Base-by-base conservation (phyloP, 2,888 invertebrate genomes). In the Tortricodes alternella region DNA sequence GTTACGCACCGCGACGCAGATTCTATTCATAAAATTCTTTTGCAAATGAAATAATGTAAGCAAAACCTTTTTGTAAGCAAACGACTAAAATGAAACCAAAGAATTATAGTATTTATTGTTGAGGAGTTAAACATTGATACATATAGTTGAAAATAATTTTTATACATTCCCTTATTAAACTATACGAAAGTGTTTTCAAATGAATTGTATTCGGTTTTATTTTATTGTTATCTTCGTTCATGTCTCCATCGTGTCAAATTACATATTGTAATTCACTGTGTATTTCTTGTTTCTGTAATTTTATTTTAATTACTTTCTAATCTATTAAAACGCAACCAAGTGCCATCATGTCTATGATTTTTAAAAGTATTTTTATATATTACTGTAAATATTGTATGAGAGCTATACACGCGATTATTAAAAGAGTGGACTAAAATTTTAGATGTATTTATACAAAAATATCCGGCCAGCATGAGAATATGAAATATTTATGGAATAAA, bases 41-140 rank as follows among this genome's bases (percentile, higher is more conserved):
- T 71, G 68, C 70, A 61, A 71, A 64, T 65, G 62, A 65, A 65
- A 65, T 68, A 55, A 67, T 66, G 60, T 65, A 65, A 68, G 61
- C 66, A 60, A 61, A 64, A 72, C 69, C n/a, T 68, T 79, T 81
- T 80, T 78, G 73, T 80, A 85, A 80, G 81, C 80, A 74, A 83
- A 75, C 80, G 84, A 85, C 85, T 84, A 81, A 83, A 56, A 80
- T 83, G 79, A 83, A 85, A 85, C 89, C 89, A 89, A 89, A 89
- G 89, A 89, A 84, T 85, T 83, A 82, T 85, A 88, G 84, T 89
- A 87, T 88, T 88, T 88, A 88, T 85, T 85, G 81, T 84, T 81
- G 85, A 82, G 75, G 78, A 79, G 77, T 76, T 82, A 80, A 46
- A 80, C 82, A 73, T 78, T 75, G 80, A 80, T 80, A 56, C 43